A percentile compares a stretch with the other conserved stretches of the same genome.
phyloP scores from a whole-genome alignment of 2,113 vertebrate species.

The Chrysemys picta region DNA sequence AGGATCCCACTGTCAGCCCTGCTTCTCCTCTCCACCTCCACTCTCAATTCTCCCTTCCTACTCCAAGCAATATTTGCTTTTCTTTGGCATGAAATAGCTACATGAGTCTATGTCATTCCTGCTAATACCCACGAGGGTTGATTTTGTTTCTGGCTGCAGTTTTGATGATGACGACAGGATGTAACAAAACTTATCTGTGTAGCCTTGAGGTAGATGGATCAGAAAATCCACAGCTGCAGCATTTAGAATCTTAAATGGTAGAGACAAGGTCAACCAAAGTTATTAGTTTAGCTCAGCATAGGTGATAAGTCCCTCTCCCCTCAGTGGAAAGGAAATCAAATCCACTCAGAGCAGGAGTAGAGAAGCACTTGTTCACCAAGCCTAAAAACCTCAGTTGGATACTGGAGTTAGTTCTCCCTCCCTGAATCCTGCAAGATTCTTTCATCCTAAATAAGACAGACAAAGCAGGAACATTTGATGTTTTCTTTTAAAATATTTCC shows the following conservation, averaged over 20 bases:
- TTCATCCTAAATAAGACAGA: background rate
- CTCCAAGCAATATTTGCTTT: conserved; percentile 38
- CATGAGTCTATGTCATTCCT: background rate
- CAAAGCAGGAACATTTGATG: background rate
- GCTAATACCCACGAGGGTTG: background rate
- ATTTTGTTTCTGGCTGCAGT: background rate
- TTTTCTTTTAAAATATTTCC: conserved; percentile 26
- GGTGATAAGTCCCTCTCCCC: background rate
- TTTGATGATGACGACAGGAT: background rate
- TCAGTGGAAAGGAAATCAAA: conserved; percentile 18
- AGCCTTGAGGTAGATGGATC: background rate
- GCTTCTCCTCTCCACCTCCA: conserved; percentile 4
- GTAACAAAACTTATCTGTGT: background rate
- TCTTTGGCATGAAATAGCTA: conserved; percentile 30
- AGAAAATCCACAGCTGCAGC: conserved; percentile 36
- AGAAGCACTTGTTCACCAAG: background rate
- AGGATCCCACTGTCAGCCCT: background rate
- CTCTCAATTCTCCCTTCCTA: background rate
- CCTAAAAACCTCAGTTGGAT: background rate
- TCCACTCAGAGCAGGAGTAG: background rate
- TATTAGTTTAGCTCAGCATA: conserved; percentile 6
- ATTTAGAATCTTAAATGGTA: conserved; percentile 25
- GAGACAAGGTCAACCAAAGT: conserved; percentile 31
- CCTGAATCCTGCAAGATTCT: background rate
- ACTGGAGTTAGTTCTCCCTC: background rate